Conservation (phyloP, 2,113 vertebrate species). For the Cyphomyrus discorhynchus region DNA sequence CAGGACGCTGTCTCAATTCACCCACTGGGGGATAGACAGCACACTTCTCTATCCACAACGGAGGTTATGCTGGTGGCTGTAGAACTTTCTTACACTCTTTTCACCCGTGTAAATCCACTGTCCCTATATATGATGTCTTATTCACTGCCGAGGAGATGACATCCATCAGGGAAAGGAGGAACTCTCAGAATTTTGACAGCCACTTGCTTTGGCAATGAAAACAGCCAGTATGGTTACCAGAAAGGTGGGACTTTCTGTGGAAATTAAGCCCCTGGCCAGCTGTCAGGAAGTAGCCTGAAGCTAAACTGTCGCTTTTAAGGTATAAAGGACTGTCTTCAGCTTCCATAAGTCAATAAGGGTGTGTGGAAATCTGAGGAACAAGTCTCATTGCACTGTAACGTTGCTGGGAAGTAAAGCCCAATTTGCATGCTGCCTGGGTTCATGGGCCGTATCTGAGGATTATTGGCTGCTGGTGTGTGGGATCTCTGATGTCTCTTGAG, state of each 20-base stretch:
- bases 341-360: not conserved
- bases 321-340: conserved; percentile 1
- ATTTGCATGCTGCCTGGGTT: not conserved
- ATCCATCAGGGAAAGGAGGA: not conserved
- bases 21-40: not conserved
- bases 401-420: not conserved
- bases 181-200: conserved; percentile 11
- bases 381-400: not conserved
- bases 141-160: not conserved
- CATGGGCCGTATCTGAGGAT: not conserved
- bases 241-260: conserved; percentile 1
- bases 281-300: not conserved
- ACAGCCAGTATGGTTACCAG: not conserved
- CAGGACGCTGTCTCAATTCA: not conserved
- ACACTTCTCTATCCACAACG: too few species aligned
- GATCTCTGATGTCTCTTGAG: not conserved
- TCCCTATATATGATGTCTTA: not conserved
- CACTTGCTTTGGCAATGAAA: conserved; percentile 13
- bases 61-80: not conserved
- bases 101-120: conserved; percentile 5
- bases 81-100: not conserved
- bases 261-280: not conserved
- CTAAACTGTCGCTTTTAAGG: not conserved
- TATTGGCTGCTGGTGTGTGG: not conserved
- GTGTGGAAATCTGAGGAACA: not conserved